Base-by-base conservation (phyloP, 2,113 vertebrate species). In the Paralichthys olivaceus region DNA sequence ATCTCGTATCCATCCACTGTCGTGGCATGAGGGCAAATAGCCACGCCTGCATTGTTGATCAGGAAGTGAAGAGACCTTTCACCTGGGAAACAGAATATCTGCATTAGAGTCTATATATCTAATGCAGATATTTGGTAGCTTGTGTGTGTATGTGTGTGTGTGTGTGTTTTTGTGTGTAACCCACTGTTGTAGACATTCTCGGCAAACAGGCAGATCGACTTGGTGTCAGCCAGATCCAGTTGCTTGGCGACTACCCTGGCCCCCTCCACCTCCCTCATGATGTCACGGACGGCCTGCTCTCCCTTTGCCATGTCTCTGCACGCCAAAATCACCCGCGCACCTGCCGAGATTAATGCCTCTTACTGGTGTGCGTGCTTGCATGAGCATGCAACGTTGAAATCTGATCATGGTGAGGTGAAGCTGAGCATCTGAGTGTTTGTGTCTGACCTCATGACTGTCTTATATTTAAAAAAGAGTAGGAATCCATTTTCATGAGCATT, bases 21-120 rank as follows among this genome's bases (percentile, higher is more conserved):
- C 11, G 23, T 81, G n/a, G 70, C 22, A 25, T 86, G 84, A 12
- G 92, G 77, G 47, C 94, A 92, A 2, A 91, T 51, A 22, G 90
- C 92, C 81, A 94, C 89, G 0, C 91, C 94, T 56, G 94, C 93
- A 29, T 95, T 94, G 88, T 94, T 94, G 69, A 94, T 89, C 69
- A 95, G 89, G 82, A 79, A 89, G 80, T 94, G 89, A 60, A 95
- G 87, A 64, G 66, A 13, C 75, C 85, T 93, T 64, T 95, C 93
- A 55, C 82, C 93, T 95, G 83, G 25, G 85, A 86, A 69, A 86
- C n/a, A 90, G 65, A 26, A 65, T 0, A 58, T 17, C 19, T n/a
- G n/a, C 37, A 19, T 64, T 7, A 54, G 0, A 28, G 8, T 45
- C 43, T 45, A 17, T 13, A 45, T 14, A 13, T 45, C 15, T 15